Evolutionary conservation across 2,888 invertebrate genomes (phyloP), one percentile per base, ranked within the genome.

Genomic region (Elegia similella): DNA sequence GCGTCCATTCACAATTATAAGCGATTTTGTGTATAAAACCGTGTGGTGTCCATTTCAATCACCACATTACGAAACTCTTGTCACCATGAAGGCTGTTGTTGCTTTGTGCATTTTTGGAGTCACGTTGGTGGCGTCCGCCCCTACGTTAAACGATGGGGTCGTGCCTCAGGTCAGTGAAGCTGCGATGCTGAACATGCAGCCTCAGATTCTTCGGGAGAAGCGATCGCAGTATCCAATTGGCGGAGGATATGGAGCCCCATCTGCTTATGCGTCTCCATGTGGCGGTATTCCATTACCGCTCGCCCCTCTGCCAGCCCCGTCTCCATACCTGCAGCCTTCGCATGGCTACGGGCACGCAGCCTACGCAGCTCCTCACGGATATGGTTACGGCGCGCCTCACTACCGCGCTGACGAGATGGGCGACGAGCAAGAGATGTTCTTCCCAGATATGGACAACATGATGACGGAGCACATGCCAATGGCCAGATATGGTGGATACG

Each of bases 1-100:
- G 66, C 47, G 65, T 65, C 62, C 66, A 63, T 66, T 70, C 74
- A 76, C 7, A 23, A 47, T 30, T 56, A 42, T 42, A 68, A 66
- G 62, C 70, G 65, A 66, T 71, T 67, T 70, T 68, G 61, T 72
- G 74, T 84, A 84, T 86, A 83, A 85, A 87, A 78, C 77, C 76
- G 73, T 75, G 70, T 64, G 67, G 63, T 64, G 55, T 65, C 61
- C 61, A 64, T 68, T 67, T 64, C 60, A 38, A 62, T 56, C 59
- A 70, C 68, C 73, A 69, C 70, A 80, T 73, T 77, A 69, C 68
- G 65, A 70, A 65, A 64, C 59, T 54, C 52, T 60, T 62, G 63
- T 66, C 46, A 82, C 66, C 67, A 88, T 87, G 87, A 80, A 80
- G 76, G 67, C 74, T 56, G 69, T 75, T 52, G 59, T 75, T 61